These are phyloP conservation scores for Rhinoraja longicauda DNA, from an alignment of 2,797 vertebrate species.

Conservation along the genomic window DNA sequence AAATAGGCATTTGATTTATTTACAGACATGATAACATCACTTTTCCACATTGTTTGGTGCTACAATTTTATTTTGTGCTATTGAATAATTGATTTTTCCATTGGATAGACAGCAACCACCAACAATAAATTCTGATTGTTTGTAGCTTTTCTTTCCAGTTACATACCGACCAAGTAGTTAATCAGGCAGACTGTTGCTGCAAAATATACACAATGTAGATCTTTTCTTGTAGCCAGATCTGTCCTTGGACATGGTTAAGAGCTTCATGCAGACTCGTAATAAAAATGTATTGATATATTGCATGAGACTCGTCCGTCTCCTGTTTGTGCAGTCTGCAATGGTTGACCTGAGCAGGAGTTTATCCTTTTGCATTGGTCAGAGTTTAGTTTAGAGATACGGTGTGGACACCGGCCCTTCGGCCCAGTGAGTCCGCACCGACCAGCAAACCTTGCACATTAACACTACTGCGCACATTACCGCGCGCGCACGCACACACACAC, in stretches of 20 bases:
- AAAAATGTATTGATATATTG: background rate
- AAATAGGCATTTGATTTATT: conserved; percentile 8
- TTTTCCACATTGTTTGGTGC: background rate
- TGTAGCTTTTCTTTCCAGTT: background rate
- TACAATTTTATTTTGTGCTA: background rate
- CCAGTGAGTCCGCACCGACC: no score
- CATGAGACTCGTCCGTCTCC: background rate
- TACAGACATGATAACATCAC: background rate
- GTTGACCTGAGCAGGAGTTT: background rate
- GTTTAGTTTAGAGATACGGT: no score
- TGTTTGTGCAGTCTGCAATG: background rate
- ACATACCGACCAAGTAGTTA: background rate
- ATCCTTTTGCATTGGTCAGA: background rate
- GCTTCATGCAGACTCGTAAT: background rate
- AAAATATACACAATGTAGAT: background rate
- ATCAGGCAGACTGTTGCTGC: background rate
- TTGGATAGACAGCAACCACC: background rate
- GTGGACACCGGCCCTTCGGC: no score
- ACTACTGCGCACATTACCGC: no score
- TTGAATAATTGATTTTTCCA: background rate
- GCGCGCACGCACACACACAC: no score
- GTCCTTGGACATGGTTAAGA: background rate
- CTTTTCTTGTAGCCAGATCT: background rate
- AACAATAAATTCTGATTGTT: background rate
- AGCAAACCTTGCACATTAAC: no score